Percentiles rank a stretch among this genome's conserved stretches.
Evolutionary conservation across 2,113 vertebrate species (phyloP).

Genomic region (Varanus komodoensis): DNA sequence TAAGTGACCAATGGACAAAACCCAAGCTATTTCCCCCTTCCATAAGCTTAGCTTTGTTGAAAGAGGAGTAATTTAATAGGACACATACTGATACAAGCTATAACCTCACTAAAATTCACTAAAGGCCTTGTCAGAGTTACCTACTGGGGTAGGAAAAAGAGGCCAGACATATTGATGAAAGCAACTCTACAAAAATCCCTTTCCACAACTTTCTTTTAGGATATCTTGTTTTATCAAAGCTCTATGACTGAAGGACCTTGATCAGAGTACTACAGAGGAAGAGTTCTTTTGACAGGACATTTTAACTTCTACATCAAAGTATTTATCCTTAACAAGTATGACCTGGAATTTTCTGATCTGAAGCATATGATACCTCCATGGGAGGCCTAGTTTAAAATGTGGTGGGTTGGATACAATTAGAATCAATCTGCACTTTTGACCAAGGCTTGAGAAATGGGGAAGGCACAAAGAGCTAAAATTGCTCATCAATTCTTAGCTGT

Average conservation of each 20-base stretch:
- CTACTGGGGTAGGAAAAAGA: background rate
- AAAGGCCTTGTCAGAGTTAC: background rate
- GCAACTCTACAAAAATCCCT: background rate
- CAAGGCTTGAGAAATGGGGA: background rate
- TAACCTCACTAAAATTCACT: background rate
- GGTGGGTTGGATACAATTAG: conserved; percentile 27
- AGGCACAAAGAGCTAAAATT: background rate
- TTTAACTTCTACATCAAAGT: conserved; percentile 40
- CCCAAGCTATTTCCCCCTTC: background rate
- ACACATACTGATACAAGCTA: background rate
- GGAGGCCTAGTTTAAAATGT: conserved; percentile 16
- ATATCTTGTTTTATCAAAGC: conserved; percentile 15
- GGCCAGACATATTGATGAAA: background rate
- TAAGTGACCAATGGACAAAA: background rate
- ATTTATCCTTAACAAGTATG: conserved; percentile 12
- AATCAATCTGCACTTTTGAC: background rate
- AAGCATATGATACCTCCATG: background rate
- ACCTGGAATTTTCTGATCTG: conserved; percentile 6
- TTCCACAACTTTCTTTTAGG: background rate
- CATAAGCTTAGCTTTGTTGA: background rate
- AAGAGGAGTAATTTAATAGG: background rate
- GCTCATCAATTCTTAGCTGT: background rate
- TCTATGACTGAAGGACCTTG: background rate
- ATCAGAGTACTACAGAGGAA: conserved; percentile 4
- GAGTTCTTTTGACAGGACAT: conserved; percentile 15